Conservation (phyloP, 2,888 invertebrate genomes). For the Leptinotarsa rubiginosa region DNA sequence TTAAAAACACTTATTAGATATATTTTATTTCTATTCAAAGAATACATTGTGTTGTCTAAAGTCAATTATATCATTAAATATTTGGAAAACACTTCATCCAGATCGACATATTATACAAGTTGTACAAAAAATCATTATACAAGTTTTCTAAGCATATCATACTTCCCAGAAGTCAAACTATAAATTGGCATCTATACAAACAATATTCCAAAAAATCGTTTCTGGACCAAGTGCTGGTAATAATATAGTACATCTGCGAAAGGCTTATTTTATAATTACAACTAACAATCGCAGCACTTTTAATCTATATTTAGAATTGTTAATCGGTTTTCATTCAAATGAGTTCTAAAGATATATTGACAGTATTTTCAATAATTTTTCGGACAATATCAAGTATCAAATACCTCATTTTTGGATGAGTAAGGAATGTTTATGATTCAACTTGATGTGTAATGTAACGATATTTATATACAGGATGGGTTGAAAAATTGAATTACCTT, state of each 20-base stretch:
- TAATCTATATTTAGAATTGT: conserved; percentile 64
- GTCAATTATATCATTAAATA: conserved; percentile 65
- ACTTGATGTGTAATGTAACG: conserved; percentile 59
- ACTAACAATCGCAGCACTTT: conserved; percentile 63
- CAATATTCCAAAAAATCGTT: conserved; percentile 50
- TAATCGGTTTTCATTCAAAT: conserved; percentile 58
- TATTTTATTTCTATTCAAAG: conserved; percentile 67
- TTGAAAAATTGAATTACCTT: conserved; percentile 28
- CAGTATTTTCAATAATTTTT: conserved; percentile 59
- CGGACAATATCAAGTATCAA: conserved; percentile 52
- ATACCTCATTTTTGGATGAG: conserved; percentile 48
- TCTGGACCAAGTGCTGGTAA: conserved; percentile 63
- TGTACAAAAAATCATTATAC: conserved; percentile 53
- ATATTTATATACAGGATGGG: conserved; percentile 53
- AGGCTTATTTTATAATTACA: conserved; percentile 65
- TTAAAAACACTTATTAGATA: conserved; percentile 40
- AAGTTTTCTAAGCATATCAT: conserved; percentile 56
- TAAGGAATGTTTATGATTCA: conserved; percentile 61
- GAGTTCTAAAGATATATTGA: conserved; percentile 63
- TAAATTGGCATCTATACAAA: conserved; percentile 51
- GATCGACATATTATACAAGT: conserved; percentile 59
- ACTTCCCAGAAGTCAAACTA: conserved; percentile 64
- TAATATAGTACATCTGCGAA: conserved; percentile 64
- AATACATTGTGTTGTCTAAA: conserved; percentile 68
- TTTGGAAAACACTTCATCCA: conserved; percentile 63